Evolutionary conservation across 2,888 invertebrate genomes (phyloP), one percentile per base, ranked within the genome.

Genomic region (Stenoptilia bipunctidactyla): DNA sequence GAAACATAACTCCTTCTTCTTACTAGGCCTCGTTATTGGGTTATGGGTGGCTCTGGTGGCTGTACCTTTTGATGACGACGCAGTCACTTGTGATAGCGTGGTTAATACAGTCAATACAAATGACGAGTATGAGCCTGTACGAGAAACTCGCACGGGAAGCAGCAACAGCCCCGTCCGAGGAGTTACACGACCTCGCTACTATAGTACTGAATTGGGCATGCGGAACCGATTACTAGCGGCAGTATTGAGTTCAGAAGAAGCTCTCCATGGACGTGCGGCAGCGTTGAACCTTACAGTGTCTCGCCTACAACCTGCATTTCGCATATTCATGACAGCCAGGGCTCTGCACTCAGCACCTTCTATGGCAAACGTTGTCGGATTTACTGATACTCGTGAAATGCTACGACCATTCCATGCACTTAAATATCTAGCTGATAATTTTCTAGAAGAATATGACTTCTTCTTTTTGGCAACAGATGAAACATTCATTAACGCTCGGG

Each of bases 191-290:
- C 96, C 97, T 1, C 86, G 97, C 14, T 98, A 96, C 80, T 97
- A 96, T 63, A 95, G 94, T 37, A 96, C 97, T 0, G 98, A 98
- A 69, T 87, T 98, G 40, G 97, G 96, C 13, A 97, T 98, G 53
- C 87, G 92, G 45, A 75, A 60, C 0, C 56, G 66, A 0, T 45
- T 97, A 10, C 92, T 97, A 59, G 89, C 96, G 25, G 96, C 92
- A 13, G 91, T 97, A 27, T 84, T 97, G 57, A 93, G 92, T 13
- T 89, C 90, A 1, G 89, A 90, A 55, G 89, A 89, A 38, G 91
- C 87, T 58, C 88, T 90, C 13, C 88, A 90, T 43, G 88, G 86
- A 27, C 86, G 92, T 51, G 94, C 92, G 49, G 93, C 93, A 0
- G 94, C 96, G 10, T 79, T 96, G n/a, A 98, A 98, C 74, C 90